Evolutionary conservation across 2,888 invertebrate genomes (phyloP).

Genomic region (Acrobasis suavella): DNA sequence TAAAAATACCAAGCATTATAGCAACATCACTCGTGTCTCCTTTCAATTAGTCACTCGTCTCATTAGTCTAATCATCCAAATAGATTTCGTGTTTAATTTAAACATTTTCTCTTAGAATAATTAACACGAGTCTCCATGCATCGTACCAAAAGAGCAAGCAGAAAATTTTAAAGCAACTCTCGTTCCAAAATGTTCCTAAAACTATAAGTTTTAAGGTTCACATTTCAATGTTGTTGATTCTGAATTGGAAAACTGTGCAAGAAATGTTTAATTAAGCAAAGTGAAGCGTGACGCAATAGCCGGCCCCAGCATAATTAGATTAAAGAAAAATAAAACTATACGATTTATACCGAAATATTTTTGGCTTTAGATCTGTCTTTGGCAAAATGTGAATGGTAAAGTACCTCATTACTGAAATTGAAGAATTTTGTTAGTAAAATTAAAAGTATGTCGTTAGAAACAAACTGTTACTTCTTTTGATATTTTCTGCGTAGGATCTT

Average conservation of each 20-base stretch:
- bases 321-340: constrained; percentile 47
- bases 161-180: constrained; percentile 16
- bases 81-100: constrained; percentile 16
- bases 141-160: constrained; percentile 24
- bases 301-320: constrained; percentile 50
- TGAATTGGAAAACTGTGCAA: constrained; percentile 33
- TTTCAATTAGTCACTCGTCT: constrained; percentile 16
- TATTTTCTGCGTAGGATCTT: no score
- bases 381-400: background rate
- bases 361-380: background rate
- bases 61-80: constrained; percentile 6
- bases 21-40: constrained; percentile 4
- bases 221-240: background rate
- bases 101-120: constrained; percentile 21
- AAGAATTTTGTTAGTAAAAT: background rate
- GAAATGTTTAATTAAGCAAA: constrained; percentile 66
- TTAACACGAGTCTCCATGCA: constrained; percentile 20
- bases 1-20: background rate
- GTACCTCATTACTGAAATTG: background rate
- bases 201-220: background rate
- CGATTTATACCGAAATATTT: constrained; percentile 18
- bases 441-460: no score
- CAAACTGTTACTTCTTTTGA: no score
- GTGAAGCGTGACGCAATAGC: constrained; percentile 57
- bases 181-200: constrained; percentile 22